Base-by-base conservation (phyloP, 2,888 invertebrate species). In the Azorinus chamasolen region DNA sequence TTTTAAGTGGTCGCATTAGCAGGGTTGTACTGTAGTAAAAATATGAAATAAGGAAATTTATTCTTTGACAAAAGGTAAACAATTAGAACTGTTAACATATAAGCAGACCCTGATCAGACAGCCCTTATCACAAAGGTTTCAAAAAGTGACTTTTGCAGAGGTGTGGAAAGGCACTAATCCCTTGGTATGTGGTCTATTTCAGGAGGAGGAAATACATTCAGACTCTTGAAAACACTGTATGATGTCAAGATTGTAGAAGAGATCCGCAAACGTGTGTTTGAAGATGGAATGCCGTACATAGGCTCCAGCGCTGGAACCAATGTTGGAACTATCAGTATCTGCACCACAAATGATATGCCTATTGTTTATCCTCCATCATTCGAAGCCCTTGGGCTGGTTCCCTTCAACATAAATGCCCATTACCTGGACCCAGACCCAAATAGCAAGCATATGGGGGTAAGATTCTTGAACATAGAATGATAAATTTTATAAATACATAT, bases 291-390 rank as follows among this genome's bases (percentile, higher is more conserved):
- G 39, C 94, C 95, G 2, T 97, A 96, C 87, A 95, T 97, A 74
- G 96, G 96, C 18, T 95, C 95, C 83, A 96, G 96, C 93, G 97
- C 97, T 66, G 97, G 97, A 51, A 96, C 96, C 16, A 97, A 97
- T 94, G 96, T 97, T 16, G 96, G 96, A 12, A 96, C 97, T 1
- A 94, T 94, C 82, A 96, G 95, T 83, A 97, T 97, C 85, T 95
- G 95, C 87, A 97, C 97, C 4, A 97, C 97, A 54, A 97, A 97
- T 94, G 97, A 97, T 91, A 97, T 97, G 97, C 97, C 97, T 3
- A 96, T 97, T 69, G 95, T 95, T n/a, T 95, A 95, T 91, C 96
- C 96, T 46, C 96, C 96, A 27, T 94, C 94, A 58, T 96, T 97
- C 93, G 94, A 95, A 79, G 96, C 96, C 0, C 94, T 97, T 53